These are phyloP conservation scores for Dipodomys ordii DNA, from an alignment of 2,113 vertebrate species.

Conservation along the genomic window DNA sequence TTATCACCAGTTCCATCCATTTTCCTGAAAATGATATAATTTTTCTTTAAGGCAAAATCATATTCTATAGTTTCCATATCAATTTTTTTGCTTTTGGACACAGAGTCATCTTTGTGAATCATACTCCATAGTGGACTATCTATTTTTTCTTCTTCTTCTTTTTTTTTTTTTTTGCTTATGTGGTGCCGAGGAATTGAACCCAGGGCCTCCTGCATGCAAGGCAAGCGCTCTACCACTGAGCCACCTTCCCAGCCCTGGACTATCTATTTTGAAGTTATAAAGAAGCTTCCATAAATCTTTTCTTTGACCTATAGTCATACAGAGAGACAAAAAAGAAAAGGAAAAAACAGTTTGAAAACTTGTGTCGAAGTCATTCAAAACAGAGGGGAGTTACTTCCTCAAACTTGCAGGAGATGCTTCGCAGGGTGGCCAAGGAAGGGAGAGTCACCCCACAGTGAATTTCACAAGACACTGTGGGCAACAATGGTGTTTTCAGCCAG, in stretches of 20 bases:
- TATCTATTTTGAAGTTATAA: not conserved
- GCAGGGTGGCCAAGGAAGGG: not conserved
- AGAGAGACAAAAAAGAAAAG: not conserved
- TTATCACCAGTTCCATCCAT: too few relatives aligned
- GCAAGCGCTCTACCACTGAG: too few relatives aligned
- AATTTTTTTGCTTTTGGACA: too few relatives aligned
- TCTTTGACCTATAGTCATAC: constrained; percentile 7
- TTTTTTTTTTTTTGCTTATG: too few relatives aligned
- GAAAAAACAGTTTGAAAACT: not conserved
- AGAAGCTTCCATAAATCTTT: not conserved
- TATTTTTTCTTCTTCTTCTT: too few relatives aligned
- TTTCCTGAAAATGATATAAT: too few relatives aligned
- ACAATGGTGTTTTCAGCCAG: not conserved
- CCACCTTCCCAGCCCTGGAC: too few relatives aligned
- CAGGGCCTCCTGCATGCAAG: too few relatives aligned
- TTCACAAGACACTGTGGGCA: not conserved
- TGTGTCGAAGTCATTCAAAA: not conserved
- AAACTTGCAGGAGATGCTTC: not conserved
- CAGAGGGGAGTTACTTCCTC: not conserved
- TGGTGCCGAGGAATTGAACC: too few relatives aligned
- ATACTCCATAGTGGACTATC: not conserved
- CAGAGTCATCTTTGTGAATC: constrained; percentile 9
- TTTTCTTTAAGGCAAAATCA: too few relatives aligned
- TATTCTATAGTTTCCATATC: too few relatives aligned
- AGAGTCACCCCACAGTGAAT: not conserved